Base-by-base conservation (phyloP, 1,140 invertebrate species). In the Agraylea sexmaculata region DNA sequence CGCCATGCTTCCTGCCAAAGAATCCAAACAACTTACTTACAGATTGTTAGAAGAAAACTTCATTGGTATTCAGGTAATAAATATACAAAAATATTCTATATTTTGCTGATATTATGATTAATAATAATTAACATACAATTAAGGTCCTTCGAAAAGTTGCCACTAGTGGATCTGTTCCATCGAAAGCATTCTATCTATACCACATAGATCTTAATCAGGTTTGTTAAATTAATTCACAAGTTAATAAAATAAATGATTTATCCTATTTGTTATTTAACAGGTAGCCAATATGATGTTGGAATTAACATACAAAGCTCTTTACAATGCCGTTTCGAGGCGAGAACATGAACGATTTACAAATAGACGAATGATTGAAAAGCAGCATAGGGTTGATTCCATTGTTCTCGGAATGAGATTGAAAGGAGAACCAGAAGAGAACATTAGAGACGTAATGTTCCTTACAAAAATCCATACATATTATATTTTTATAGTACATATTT, bases 1-100 rank as follows among this genome's bases (percentile, higher is more conserved):
- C 45, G 84, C 82, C 0, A 90, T 93, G 87, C 77, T 92, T 46
- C 81, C 83, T 1, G 76, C 81, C 12, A 92, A 90, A 58, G 87
- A 92, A 62, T 81, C 83, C 1, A 92, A 91, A 57, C 73, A 80
- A 32, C 53, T 88, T 3, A 80, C 84, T 1, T 90, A 89, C 57
- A 77, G 71, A 47, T 61, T 94, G 39, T 62, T 88, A 21, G 77
- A 86, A 58, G 80, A 89, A 53, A 80, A 86, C 56, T 89, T 87
- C 55, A 64, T 92, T 11, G 71, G 75, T 41, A 63, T 79, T 19
- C 74, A 84, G 62, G 71, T 78, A 42, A 37, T 32, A 5, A 32
- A n/a, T 13, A 20, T 29, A 7, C 18, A 39, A 29, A 13, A 29
- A 20, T 3, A 21, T 6, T 19, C 20, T 12, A 15, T 13, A 15